Evolutionary conservation across 2,113 vertebrate genomes (phyloP).

Genomic region (Cyrtonyx montezumae): DNA sequence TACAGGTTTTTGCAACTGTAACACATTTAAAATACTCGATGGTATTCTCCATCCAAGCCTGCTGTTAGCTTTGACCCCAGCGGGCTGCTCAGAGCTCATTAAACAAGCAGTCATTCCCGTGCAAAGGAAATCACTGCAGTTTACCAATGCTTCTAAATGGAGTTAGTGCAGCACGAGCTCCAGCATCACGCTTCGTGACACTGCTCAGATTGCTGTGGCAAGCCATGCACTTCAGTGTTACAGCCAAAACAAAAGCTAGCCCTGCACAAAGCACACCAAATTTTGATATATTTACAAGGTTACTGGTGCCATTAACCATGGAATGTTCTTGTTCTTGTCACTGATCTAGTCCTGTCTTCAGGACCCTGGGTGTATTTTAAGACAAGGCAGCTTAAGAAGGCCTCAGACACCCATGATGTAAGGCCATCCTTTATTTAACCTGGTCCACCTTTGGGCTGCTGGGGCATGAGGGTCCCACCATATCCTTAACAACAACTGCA

Average conservation of each 20-base stretch:
- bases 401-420: too few species aligned
- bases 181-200: not conserved
- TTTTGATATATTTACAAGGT: not conserved
- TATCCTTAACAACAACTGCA: too few species aligned
- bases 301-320: not conserved
- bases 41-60: not conserved
- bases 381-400: not conserved
- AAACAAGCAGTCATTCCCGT: not conserved
- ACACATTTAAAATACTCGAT: not conserved
- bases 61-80: not conserved
- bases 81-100: not conserved
- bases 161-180: not conserved
- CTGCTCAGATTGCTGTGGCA: not conserved
- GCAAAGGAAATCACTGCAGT: not conserved
- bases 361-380: not conserved
- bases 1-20: not conserved
- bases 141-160: not conserved
- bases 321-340: not conserved
- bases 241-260: not conserved
- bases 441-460: too few species aligned
- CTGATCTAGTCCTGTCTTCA: not conserved
- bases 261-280: not conserved
- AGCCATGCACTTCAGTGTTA: not conserved
- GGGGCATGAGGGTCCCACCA: not conserved
- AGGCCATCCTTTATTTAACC: not conserved